Conservation (phyloP, 2,888 invertebrate genomes). For the Lathronympha strigana region DNA sequence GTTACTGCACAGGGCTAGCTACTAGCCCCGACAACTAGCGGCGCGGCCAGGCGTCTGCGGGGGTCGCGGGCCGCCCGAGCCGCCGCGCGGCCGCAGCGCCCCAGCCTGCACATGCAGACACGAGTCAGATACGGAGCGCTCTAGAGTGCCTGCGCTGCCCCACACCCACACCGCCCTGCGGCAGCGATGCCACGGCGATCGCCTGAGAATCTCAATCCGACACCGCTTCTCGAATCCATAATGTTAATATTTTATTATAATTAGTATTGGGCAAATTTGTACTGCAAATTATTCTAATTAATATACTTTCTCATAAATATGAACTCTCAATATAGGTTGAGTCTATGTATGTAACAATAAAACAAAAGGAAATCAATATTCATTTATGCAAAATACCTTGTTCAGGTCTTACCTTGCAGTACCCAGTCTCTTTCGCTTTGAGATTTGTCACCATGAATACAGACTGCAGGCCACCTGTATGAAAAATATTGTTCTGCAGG, state of each 20-base stretch:
- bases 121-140: constrained; percentile 56
- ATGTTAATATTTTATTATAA: constrained; percentile 42
- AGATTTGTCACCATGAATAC: constrained; percentile 97
- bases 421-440: constrained; percentile 98
- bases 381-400: constrained; percentile 20
- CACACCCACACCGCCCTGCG: constrained; percentile 47
- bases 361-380: constrained; percentile 37
- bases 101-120: constrained; percentile 82
- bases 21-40: constrained; percentile 69
- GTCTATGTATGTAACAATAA: constrained; percentile 18
- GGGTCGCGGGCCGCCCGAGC: constrained; percentile 54
- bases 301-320: constrained; percentile 27
- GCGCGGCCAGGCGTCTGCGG: constrained; percentile 62
- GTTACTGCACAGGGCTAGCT: constrained; percentile 52
- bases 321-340: constrained; percentile 8
- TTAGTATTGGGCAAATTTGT: constrained; percentile 38
- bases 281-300: constrained; percentile 13
- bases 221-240: constrained; percentile 69
- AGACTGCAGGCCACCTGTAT: constrained; percentile 91
- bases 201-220: constrained; percentile 61
- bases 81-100: constrained; percentile 71
- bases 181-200: constrained; percentile 43
- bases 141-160: constrained; percentile 41
- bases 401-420: constrained; percentile 86
- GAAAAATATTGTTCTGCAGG: constrained; percentile 19